Percentiles rank a stretch among this genome's conserved stretches.
Conservation (phyloP, 2,113 vertebrate species). For the Trochalopteron elliotii region DNA sequence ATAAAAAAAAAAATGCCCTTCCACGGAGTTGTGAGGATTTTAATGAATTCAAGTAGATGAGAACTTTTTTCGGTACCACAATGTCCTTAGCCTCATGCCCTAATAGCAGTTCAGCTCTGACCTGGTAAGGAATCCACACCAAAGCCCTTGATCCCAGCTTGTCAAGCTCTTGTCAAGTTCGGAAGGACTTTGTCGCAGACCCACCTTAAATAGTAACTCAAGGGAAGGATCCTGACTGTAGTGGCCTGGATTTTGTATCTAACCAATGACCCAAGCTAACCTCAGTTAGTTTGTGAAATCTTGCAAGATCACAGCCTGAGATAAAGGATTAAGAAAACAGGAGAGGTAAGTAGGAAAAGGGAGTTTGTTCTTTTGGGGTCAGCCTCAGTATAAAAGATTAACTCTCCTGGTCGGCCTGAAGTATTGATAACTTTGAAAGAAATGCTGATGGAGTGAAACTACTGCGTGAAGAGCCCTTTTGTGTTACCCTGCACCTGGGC, state of each 20-base stretch:
- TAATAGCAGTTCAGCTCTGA: background rate
- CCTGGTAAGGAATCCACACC: background rate
- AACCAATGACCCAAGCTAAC: slow-evolving; percentile 14
- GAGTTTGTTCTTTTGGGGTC: background rate
- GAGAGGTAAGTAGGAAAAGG: background rate
- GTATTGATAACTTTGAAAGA: slow-evolving; percentile 10
- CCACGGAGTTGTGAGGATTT: background rate
- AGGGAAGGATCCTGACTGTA: background rate
- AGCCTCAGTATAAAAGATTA: background rate
- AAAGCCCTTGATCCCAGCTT: background rate
- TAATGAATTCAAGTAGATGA: background rate
- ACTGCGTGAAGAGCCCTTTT: background rate
- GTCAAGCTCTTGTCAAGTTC: background rate
- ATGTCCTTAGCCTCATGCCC: background rate
- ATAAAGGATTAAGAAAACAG: background rate
- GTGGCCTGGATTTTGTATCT: background rate
- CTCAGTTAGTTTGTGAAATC: background rate
- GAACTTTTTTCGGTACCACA: background rate
- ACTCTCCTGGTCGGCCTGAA: background rate
- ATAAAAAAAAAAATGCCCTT: background rate
- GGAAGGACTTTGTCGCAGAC: background rate
- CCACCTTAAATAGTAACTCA: background rate
- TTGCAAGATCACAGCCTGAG: background rate
- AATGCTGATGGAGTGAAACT: background rate
- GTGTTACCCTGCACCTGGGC: background rate